Evolutionary conservation across 2,797 vertebrate species (phyloP).

Genomic region (Chaetophractus vellerosus): DNA sequence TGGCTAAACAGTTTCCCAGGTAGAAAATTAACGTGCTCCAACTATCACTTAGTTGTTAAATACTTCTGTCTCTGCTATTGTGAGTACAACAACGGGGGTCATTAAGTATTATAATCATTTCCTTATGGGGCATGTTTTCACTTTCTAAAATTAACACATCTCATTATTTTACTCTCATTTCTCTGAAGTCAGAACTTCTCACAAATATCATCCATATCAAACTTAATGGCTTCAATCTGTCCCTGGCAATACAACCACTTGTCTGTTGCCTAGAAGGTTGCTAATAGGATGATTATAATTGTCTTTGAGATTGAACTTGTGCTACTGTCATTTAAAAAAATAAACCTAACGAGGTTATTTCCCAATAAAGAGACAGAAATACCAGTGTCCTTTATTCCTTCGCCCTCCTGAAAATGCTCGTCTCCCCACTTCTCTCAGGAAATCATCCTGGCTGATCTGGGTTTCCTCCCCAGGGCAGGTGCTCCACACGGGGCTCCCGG

Average conservation of each 20-base stretch:
- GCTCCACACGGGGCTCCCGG: background rate
- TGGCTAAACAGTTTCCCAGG: constrained; percentile 88
- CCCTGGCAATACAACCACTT: background rate
- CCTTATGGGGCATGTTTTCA: background rate
- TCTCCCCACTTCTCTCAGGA: background rate
- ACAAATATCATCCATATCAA: background rate
- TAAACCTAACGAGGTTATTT: background rate
- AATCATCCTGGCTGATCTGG: background rate
- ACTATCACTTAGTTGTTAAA: background rate
- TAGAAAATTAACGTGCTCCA: constrained; percentile 79
- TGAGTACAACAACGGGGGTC: background rate
- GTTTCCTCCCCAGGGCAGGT: too few relatives aligned
- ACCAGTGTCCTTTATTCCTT: background rate
- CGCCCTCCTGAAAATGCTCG: background rate
- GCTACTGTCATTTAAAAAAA: background rate
- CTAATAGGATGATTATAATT: background rate
- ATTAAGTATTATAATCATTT: background rate
- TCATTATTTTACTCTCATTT: background rate
- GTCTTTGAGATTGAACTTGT: constrained; percentile 57
- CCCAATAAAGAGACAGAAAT: background rate
- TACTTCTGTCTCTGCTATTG: background rate
- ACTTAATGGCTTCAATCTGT: background rate
- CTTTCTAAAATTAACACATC: constrained; percentile 17
- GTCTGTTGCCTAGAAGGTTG: background rate
- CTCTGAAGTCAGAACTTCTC: constrained; percentile 42